Evolutionary conservation across 2,113 vertebrate species (phyloP), one percentile per base, ranked within the genome.

Genomic region (Tyto alba): DNA sequence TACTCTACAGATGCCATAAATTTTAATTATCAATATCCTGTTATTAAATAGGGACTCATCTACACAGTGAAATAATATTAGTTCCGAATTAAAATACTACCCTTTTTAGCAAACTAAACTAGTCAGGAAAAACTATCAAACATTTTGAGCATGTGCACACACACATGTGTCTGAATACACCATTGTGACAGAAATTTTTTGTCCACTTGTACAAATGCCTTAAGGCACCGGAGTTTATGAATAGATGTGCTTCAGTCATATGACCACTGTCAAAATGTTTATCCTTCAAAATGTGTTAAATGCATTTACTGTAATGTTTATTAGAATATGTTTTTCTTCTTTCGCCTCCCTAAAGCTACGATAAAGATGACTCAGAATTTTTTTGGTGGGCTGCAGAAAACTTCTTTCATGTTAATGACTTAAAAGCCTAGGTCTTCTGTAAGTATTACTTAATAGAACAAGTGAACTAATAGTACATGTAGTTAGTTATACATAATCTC

Each of bases 251-350:
- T 88, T 89, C 90, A 29, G 69, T 87, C 85, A 45, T 95, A 91
- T 67, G 90, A 94, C 84, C 53, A 52, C 73, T 38, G 53, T 52
- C 63, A 71, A 76, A 92, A 66, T 86, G 43, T 91, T 94, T 90
- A 80, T 87, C 81, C 91, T 92, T 95, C 67, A 75, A 80, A 96
- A 95, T 81, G 26, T 38, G 18, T 68, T 75, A 48, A 94, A 81
- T 94, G 60, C 45, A 77, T 79, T 92, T 71, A 76, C 74, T 84
- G 4, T 82, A 73, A 94, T 78, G 77, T 83, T 94, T 90, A 86
- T 90, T 85, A 97, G 85, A 85, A 68, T 57, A 12, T 38, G 43
- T 30, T 56, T 60, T 86, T 92, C 67, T 81, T 95, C 55, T 78
- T 84, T 69, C 66, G 63, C 59, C 30, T 92, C 45, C 53, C 55